Evolutionary conservation across 2,888 invertebrate species (phyloP).

Genomic region (Reticulitermes lucifugus): DNA sequence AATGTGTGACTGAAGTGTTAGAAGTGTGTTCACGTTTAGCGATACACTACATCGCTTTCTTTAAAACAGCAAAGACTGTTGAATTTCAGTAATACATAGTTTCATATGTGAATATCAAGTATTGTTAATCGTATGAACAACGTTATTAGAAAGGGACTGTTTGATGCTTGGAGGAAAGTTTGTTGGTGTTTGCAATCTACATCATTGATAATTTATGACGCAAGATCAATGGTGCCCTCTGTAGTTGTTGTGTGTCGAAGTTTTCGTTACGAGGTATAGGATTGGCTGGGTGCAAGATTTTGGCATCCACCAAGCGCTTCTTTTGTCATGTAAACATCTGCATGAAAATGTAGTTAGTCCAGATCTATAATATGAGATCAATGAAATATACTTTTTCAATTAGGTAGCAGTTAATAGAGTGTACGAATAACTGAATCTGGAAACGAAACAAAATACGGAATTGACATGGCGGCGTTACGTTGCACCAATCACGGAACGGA

Average conservation of each 20-base stretch:
- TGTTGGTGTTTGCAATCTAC: slow-evolving; percentile 9
- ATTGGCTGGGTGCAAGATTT: slow-evolving; percentile 58
- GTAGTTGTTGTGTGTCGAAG: slow-evolving; percentile 57
- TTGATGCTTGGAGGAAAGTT: background rate
- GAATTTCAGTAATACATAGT: no score
- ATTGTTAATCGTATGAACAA: no score
- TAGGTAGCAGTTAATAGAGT: background rate
- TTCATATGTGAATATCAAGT: no score
- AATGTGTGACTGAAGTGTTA: background rate
- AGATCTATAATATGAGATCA: background rate
- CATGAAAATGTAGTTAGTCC: slow-evolving; percentile 1
- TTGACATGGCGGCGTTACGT: slow-evolving; percentile 75
- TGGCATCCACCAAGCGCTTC: slow-evolving; percentile 39
- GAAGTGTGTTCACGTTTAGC: no score
- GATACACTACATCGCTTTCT: no score
- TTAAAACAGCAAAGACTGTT: no score
- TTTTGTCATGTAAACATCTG: background rate
- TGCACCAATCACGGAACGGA: slow-evolving; percentile 78
- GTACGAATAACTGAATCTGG: background rate
- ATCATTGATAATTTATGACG: background rate
- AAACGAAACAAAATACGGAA: slow-evolving; percentile 40
- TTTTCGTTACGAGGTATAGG: slow-evolving; percentile 56
- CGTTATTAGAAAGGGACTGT: no score
- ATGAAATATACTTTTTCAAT: slow-evolving; percentile 3
- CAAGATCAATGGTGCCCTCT: slow-evolving; percentile 59